A percentile compares a stretch with the other conserved stretches of the same genome.
Conservation (phyloP, 2,113 vertebrate species). For the Phyllostomus discolor region DNA sequence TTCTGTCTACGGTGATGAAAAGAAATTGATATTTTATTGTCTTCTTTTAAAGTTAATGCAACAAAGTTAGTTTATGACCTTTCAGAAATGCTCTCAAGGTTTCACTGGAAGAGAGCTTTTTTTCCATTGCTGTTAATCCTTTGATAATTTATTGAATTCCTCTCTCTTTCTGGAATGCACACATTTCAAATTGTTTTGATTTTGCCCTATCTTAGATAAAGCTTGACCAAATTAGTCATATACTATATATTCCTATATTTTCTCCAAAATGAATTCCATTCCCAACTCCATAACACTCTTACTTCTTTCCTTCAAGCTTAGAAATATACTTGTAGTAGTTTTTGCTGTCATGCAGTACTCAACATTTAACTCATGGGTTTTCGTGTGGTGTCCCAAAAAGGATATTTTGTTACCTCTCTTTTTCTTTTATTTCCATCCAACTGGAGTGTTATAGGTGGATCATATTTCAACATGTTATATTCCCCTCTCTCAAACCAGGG, state of each 20-base stretch:
- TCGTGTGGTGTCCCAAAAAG: neutral
- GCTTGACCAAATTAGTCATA: neutral
- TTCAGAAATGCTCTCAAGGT: neutral
- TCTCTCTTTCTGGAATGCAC: neutral
- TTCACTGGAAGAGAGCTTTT: neutral
- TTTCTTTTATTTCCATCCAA: neutral
- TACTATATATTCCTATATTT: neutral
- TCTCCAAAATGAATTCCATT: conserved; percentile 16
- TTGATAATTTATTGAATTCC: neutral
- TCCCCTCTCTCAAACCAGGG: neutral
- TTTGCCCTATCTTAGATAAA: neutral
- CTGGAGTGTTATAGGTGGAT: neutral
- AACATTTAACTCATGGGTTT: neutral
- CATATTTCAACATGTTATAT: neutral
- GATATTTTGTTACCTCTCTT: neutral
- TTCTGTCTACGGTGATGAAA: neutral
- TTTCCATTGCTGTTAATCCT: neutral
- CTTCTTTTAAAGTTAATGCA: conserved; percentile 20
- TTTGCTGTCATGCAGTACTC: neutral
- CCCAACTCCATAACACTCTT: neutral
- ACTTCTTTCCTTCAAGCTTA: neutral
- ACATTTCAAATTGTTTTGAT: neutral
- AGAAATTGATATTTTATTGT: neutral
- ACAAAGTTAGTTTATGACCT: neutral
- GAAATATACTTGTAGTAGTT: neutral